Percentiles rank a stretch among this genome's conserved stretches.
Evolutionary conservation across 2,888 invertebrate genomes (phyloP).

Genomic region (Eledona agricola): DNA sequence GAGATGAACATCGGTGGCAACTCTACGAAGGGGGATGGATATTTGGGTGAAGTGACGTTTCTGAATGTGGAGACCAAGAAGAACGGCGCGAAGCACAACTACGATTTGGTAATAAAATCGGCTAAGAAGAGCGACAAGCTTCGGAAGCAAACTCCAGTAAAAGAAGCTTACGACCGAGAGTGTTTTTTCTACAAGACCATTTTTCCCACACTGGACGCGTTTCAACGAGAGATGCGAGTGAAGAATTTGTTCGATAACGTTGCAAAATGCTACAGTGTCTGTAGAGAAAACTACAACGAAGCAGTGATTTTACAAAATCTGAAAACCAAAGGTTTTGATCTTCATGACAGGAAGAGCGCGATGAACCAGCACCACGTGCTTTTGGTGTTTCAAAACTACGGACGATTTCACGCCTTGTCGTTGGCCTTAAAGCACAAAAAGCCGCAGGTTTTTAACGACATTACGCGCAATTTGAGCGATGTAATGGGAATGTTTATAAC

Average conservation of each 20-base stretch:
- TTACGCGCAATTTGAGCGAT: slow-evolving; percentile 45
- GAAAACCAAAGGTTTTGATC: slow-evolving; percentile 43
- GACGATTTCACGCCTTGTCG: slow-evolving; percentile 45
- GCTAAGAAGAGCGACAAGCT: slow-evolving; percentile 45
- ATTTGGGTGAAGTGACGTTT: slow-evolving; percentile 48
- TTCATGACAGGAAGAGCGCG: slow-evolving; percentile 44
- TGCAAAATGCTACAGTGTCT: slow-evolving; percentile 47
- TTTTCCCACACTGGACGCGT: slow-evolving; percentile 42
- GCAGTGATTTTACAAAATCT: slow-evolving; percentile 48
- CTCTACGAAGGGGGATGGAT: slow-evolving; percentile 47
- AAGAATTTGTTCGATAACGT: slow-evolving; percentile 37
- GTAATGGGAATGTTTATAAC: slow-evolving; percentile 42
- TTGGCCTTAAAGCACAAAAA: slow-evolving; percentile 43
- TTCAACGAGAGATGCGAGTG: slow-evolving; percentile 37
- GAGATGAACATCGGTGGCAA: slow-evolving; percentile 36
- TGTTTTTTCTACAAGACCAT: slow-evolving; percentile 44
- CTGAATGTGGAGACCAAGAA: slow-evolving; percentile 38
- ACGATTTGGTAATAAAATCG: slow-evolving; percentile 46
- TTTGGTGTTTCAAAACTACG: slow-evolving; percentile 43
- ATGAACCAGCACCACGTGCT: slow-evolving; percentile 51
- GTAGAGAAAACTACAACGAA: slow-evolving; percentile 43
- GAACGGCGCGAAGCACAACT: slow-evolving; percentile 36
- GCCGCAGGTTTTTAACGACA: slow-evolving; percentile 39
- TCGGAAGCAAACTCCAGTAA: slow-evolving; percentile 42
- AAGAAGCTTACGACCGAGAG: slow-evolving; percentile 34